phyloP scores from a whole-genome alignment of 1,140 invertebrate genomes.

The Sitophilus oryzae region DNA sequence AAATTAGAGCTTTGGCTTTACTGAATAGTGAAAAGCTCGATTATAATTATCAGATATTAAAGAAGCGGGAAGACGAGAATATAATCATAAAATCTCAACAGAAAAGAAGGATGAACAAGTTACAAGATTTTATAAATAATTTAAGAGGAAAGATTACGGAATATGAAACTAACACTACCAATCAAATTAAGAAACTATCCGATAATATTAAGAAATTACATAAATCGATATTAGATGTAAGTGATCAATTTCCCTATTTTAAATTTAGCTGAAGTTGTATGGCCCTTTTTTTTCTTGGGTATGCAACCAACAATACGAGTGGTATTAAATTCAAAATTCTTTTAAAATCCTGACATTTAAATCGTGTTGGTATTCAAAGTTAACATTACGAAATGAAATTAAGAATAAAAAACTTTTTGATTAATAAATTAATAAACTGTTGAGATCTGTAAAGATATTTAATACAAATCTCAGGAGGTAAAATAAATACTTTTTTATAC shows the following conservation, averaged over 20 bases:
- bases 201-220: conserved; percentile 58
- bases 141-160: conserved; percentile 58
- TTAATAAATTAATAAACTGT: too few species aligned
- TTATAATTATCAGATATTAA: conserved; percentile 79
- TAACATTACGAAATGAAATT: too few species aligned
- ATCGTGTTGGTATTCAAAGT: too few species aligned
- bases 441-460: too few species aligned
- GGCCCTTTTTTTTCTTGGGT: too few species aligned
- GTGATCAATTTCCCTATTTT: background rate
- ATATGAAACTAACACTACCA: conserved; percentile 51
- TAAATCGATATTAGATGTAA: conserved; percentile 54
- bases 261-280: background rate
- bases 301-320: too few species aligned
- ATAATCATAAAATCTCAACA: conserved; percentile 74
- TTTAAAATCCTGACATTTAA: too few species aligned
- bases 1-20: conserved; percentile 61
- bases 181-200: conserved; percentile 38
- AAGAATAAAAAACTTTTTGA: too few species aligned
- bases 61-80: conserved; percentile 81
- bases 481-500: too few species aligned
- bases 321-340: too few species aligned
- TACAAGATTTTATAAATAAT: conserved; percentile 63
- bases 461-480: too few species aligned
- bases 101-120: conserved; percentile 72
- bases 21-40: conserved; percentile 82